Conservation (phyloP, 1,140 invertebrate species). For the Formica selysi region DNA sequence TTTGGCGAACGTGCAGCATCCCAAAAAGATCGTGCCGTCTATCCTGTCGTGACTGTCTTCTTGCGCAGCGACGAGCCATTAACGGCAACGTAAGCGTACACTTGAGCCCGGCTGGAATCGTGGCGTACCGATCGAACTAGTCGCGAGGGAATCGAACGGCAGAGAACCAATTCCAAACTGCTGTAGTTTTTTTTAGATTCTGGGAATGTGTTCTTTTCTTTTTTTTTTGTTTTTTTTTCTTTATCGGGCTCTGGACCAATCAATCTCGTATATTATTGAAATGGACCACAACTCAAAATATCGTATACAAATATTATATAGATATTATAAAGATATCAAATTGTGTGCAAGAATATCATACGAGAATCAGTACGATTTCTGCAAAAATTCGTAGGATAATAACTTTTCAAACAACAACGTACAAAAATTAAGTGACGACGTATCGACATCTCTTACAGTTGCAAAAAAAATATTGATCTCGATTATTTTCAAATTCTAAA, state of each 20-base stretch:
- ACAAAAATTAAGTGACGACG: background rate
- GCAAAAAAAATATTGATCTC: background rate
- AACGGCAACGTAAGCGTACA: conserved; percentile 77
- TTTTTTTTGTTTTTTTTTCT: background rate
- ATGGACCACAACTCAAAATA: background rate
- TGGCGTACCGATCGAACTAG: conserved; percentile 35
- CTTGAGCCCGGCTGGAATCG: conserved; percentile 69
- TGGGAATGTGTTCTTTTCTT: background rate
- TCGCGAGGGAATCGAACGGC: conserved; percentile 34
- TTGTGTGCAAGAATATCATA: background rate
- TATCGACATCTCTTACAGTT: background rate
- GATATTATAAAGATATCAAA: background rate
- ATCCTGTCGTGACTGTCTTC: conserved; percentile 68
- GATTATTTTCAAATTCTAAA: background rate
- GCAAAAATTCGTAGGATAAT: background rate
- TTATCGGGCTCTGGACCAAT: background rate
- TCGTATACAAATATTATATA: background rate
- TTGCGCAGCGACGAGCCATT: conserved; percentile 75
- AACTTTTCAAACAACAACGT: background rate
- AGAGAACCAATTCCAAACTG: conserved; percentile 38
- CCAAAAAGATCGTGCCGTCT: conserved; percentile 76
- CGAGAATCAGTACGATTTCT: background rate
- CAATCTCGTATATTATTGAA: background rate
- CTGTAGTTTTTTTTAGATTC: conserved; percentile 11
- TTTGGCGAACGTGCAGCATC: conserved; percentile 74